phyloP scores from a whole-genome alignment of 2,113 vertebrate species.

The Grus americana region DNA sequence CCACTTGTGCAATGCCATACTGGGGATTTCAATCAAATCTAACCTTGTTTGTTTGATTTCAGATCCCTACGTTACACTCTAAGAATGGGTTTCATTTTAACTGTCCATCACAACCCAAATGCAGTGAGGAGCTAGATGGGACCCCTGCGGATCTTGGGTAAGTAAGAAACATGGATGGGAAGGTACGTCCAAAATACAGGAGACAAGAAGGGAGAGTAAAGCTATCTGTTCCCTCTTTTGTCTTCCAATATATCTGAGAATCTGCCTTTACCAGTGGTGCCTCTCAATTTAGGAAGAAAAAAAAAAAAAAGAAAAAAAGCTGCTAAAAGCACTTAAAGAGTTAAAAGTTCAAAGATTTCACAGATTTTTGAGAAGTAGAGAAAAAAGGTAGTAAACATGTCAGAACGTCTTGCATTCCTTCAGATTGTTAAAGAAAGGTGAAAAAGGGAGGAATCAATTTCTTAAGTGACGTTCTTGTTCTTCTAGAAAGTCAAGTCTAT shows the following conservation, averaged over 20 bases:
- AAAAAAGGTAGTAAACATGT: neutral
- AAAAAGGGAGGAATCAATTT: neutral
- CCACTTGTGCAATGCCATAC: neutral
- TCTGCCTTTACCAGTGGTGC: neutral
- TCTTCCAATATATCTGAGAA: neutral
- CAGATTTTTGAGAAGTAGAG: neutral
- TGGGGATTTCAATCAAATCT: neutral
- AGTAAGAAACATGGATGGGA: neutral
- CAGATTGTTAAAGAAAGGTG: neutral
- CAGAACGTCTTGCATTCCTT: neutral
- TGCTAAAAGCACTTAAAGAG: neutral
- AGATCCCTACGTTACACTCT: neutral
- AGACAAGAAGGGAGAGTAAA: neutral
- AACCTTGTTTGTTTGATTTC: neutral
- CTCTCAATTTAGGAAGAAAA: neutral
- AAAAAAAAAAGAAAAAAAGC: neutral
- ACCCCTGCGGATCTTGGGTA: neutral
- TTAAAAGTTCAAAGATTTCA: neutral
- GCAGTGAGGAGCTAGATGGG: neutral
- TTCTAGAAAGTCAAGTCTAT: neutral
- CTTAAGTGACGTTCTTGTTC: neutral
- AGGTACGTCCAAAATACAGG: neutral
- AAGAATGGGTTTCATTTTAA: neutral
- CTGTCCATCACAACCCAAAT: neutral
- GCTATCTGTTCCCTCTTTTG: neutral